Evolutionary conservation across 2,113 vertebrate genomes (phyloP), one percentile per base, ranked within the genome.

Genomic region (Barnardius zonarius): DNA sequence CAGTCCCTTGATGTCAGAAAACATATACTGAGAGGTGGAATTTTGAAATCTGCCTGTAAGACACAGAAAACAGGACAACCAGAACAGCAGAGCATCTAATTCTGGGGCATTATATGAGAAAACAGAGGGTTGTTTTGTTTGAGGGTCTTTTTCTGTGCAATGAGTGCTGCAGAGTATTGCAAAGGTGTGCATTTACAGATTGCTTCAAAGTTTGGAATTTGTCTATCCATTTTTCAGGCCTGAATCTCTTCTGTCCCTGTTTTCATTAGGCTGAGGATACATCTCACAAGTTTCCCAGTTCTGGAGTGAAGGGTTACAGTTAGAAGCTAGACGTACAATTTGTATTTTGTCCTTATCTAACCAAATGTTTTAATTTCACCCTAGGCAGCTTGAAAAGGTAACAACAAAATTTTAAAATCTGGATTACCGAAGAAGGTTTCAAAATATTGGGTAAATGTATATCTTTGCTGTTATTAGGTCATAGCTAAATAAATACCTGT

Each of bases 131-230:
- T 37, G 31, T 11, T 59, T 59, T 59, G 20, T 59, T 59, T 23
- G 55, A 12, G 6, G 17, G 1, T 1, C 0, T 3, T 39, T 39
- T n/a, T 39, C 6, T 62, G 16, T 49, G n/a, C 48, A 44, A 22
- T 18, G 28, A 74, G 11, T 43, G 7, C 19, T 73, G 16, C 13
- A 49, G n/a, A 73, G 51, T 28, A 30, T 20, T 19, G 24, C 23
- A 67, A n/a, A 61, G 13, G 14, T 74, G 46, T 68, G 19, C 44
- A 54, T 86, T 82, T 86, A 74, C 43, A 75, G 66, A 68, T 51
- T 51, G 28, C 33, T 74, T 82, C 39, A 44, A 64, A 61, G 39
- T 84, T 27, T 54, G 16, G 17, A 66, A 54, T 61, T 66, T 43
- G 18, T 72, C 15, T 76, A 41, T 14, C 15, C 14, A 22, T 52